A percentile compares a stretch with the other conserved stretches of the same genome.
Evolutionary conservation across 2,888 invertebrate genomes (phyloP).

Genomic region (Anthophora plumipes): DNA sequence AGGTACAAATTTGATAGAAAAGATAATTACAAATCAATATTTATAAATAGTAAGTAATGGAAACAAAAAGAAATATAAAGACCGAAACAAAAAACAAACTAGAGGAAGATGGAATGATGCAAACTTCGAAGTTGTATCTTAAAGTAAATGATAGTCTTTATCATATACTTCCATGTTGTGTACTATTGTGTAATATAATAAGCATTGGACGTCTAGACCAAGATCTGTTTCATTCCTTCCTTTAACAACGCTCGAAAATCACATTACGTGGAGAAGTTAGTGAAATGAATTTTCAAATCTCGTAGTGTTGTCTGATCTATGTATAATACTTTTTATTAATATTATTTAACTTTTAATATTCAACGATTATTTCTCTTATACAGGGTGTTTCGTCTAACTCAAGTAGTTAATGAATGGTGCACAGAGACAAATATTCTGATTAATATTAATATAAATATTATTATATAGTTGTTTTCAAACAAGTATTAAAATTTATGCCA

Average conservation of each 20-base stretch:
- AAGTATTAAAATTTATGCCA: too few relatives aligned
- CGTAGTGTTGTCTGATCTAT: not conserved
- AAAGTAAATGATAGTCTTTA: slow-evolving; percentile 64
- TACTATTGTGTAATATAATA: slow-evolving; percentile 34
- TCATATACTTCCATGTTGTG: slow-evolving; percentile 61
- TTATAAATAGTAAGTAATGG: not conserved
- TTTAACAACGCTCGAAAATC: slow-evolving; percentile 42
- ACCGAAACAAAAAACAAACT: not conserved
- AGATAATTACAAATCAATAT: not conserved
- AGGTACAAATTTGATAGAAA: not conserved
- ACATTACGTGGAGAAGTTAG: slow-evolving; percentile 57
- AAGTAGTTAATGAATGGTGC: too few relatives aligned
- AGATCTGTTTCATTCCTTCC: slow-evolving; percentile 63
- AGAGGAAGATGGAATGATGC: not conserved
- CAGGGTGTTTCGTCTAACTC: too few relatives aligned
- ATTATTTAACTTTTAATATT: too few relatives aligned
- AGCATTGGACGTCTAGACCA: slow-evolving; percentile 61
- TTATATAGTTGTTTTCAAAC: too few relatives aligned
- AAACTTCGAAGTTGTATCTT: slow-evolving; percentile 58
- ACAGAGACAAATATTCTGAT: too few relatives aligned
- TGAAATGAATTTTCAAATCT: slow-evolving; percentile 53
- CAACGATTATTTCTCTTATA: too few relatives aligned
- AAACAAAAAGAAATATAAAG: not conserved
- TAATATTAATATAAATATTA: too few relatives aligned
- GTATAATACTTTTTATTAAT: too few relatives aligned